A percentile compares a stretch with the other conserved stretches of the same genome.
phyloP scores from a whole-genome alignment of 1,140 invertebrate species.

The Rhizoglyphus robini region DNA sequence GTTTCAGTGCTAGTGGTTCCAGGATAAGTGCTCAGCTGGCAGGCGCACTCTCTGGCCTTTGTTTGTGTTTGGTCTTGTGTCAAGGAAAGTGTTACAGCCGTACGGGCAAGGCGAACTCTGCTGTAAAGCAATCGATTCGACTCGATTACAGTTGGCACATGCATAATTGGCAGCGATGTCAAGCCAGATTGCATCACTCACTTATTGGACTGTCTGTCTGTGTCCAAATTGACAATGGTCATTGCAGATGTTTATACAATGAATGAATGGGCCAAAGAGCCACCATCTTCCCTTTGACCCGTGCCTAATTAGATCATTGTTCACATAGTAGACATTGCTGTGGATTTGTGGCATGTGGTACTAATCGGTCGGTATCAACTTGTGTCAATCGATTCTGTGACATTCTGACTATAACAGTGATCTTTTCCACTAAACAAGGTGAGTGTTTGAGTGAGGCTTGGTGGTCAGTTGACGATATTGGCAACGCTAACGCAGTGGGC shows the following conservation, averaged over 20 bases:
- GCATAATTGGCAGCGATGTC: too few species aligned
- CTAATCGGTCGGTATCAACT: conserved; percentile 10
- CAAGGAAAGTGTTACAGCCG: conserved; percentile 11
- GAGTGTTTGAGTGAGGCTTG: too few species aligned
- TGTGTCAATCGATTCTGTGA: not conserved
- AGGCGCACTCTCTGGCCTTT: not conserved
- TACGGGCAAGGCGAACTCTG: too few species aligned
- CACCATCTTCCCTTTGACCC: not conserved
- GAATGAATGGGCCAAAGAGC: not conserved
- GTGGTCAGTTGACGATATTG: too few species aligned
- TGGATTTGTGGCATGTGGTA: not conserved
- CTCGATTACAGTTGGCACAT: not conserved
- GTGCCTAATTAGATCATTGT: not conserved
- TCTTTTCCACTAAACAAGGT: not conserved
- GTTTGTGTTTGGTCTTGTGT: not conserved
- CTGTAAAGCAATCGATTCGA: not conserved
- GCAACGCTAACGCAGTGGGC: too few species aligned
- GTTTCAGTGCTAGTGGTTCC: not conserved
- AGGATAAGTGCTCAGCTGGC: conserved; percentile 5
- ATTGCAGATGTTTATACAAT: not conserved
- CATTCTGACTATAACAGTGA: not conserved
- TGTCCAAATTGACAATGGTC: conserved; percentile 4
- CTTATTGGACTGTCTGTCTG: too few species aligned
- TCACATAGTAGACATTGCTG: too few species aligned
- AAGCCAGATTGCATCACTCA: too few species aligned